Conservation (phyloP, 2,888 invertebrate species). For the Pegoplata infirma region DNA sequence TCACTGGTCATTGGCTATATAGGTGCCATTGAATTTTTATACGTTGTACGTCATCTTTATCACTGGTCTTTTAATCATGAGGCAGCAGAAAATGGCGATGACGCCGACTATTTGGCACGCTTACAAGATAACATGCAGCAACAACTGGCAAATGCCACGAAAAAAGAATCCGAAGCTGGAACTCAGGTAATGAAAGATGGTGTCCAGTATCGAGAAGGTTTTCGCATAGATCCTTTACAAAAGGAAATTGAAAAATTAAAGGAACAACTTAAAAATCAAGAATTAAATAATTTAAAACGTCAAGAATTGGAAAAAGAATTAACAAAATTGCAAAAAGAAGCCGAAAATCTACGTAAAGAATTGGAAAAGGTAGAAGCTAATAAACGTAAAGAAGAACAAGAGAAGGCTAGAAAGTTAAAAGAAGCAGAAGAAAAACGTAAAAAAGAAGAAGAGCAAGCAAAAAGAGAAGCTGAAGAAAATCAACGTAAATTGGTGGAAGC, state of each 20-base stretch:
- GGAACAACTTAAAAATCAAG: slow-evolving; percentile 58
- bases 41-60: slow-evolving; percentile 75
- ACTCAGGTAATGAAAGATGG: slow-evolving; percentile 76
- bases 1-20: slow-evolving; percentile 87
- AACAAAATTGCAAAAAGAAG: slow-evolving; percentile 70
- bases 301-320: slow-evolving; percentile 71
- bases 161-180: slow-evolving; percentile 67
- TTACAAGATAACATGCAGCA: slow-evolving; percentile 72
- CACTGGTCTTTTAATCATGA: slow-evolving; percentile 74
- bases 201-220: slow-evolving; percentile 74
- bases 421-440: slow-evolving; percentile 63
- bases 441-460: slow-evolving; percentile 54
- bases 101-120: slow-evolving; percentile 68
- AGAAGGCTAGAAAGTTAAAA: slow-evolving; percentile 59
- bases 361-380: slow-evolving; percentile 71
- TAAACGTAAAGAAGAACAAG: slow-evolving; percentile 34
- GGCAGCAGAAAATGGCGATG: slow-evolving; percentile 57
- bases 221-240: slow-evolving; percentile 72
- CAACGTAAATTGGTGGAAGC: slow-evolving; percentile 57
- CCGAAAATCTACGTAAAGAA: slow-evolving; percentile 71
- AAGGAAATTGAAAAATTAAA: slow-evolving; percentile 63
- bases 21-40: slow-evolving; percentile 83
- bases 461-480: slow-evolving; percentile 54
- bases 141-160: slow-evolving; percentile 68
- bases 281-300: slow-evolving; percentile 59